Evolutionary conservation across 2,888 invertebrate genomes (phyloP), one percentile per base, ranked within the genome.

Genomic region (Cantharis lateralis): DNA sequence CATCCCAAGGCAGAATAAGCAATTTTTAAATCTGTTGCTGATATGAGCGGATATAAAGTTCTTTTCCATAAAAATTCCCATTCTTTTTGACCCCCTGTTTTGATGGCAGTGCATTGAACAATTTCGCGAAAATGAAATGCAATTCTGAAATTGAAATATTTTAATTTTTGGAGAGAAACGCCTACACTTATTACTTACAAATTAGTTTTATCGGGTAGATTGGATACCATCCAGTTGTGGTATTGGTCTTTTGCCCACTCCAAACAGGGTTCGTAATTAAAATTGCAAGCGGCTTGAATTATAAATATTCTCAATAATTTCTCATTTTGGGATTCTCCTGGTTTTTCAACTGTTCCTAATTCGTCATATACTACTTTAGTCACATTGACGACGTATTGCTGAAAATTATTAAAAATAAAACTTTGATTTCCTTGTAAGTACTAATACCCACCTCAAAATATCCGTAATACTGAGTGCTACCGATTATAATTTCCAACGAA

Each of bases 41-140:
- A 93, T 68, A 92, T 91, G 13, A 91, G 90, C 1, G 92, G 88
- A 71, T 89, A 89, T 48, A 87, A 82, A 87, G 93, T 95, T 81
- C 91, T 88, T 3, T 89, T 82, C 91, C 93, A 94, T 62, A 94
- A 88, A 86, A 93, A 93, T 32, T 93, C 90, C 92, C 95, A 96
- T 84, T 95, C 95, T 0, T 88, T 88, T 18, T 90, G 87, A 0
- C 91, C 91, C 62, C 95, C 95, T 75, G 91, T 87, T 73, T 89
- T 90, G 0, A 95, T 88, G 0, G 90, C 93, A 1, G 89, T 88
- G 83, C 93, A 93, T 82, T 92, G 92, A 0, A 93, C 92, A 0
- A 91, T 87, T 0, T 90, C 87, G 68, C 93, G 91, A 28, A 93
- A 89, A 85, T 94, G 92, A 11, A 91, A 91, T 0, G 93, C 91